phyloP scores from a whole-genome alignment of 1,140 invertebrate species.

The Reticulitermes speratus region DNA sequence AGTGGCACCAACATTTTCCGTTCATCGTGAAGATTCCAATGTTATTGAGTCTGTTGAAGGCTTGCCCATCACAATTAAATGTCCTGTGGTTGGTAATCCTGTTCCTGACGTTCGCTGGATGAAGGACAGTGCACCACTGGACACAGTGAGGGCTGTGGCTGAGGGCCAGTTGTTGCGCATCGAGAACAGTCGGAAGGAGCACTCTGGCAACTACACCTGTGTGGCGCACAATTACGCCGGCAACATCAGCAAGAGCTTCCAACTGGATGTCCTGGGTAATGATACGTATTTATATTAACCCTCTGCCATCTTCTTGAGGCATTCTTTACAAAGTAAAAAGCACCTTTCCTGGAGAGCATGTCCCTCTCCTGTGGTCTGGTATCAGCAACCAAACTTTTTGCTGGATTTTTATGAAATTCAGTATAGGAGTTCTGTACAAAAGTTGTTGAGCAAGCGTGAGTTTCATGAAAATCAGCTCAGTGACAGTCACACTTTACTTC shows the following conservation, averaged over 20 bases:
- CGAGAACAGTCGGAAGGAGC: conserved; percentile 22
- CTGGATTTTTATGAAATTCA: no score
- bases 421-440: no score
- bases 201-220: conserved; percentile 41
- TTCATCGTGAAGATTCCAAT: conserved; percentile 9
- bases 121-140: conserved; percentile 31
- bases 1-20: conserved; percentile 35
- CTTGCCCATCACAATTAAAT: conserved; percentile 35
- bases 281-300: neutral
- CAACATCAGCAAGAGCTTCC: conserved; percentile 34
- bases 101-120: conserved; percentile 35
- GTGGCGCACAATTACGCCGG: conserved; percentile 38
- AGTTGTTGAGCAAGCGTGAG: no score
- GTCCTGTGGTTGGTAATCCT: conserved; percentile 35
- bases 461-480: no score
- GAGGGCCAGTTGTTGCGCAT: conserved; percentile 28
- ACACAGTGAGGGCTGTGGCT: conserved; percentile 29
- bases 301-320: no score
- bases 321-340: no score
- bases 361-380: no score
- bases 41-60: conserved; percentile 34
- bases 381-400: no score
- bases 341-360: no score
- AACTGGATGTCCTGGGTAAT: conserved; percentile 35
- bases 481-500: no score